phyloP scores from a whole-genome alignment of 2,113 vertebrate genomes.

The Cyanoderma ruficeps region DNA sequence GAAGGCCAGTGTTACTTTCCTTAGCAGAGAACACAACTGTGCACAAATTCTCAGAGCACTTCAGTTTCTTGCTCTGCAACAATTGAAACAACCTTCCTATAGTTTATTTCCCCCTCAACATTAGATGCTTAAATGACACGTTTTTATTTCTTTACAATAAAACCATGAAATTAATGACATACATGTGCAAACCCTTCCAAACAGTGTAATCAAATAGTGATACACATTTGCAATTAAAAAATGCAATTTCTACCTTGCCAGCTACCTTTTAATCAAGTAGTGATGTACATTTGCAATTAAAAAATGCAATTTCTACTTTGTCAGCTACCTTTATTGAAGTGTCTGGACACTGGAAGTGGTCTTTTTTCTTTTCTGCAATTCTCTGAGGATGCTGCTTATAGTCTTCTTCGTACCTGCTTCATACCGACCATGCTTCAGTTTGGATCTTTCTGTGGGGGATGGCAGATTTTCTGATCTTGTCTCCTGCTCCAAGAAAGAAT shows the following conservation, averaged over 20 bases:
- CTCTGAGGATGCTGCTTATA: constrained; percentile 59
- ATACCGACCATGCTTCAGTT: constrained; percentile 61
- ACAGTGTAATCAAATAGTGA: not conserved
- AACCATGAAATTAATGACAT: not conserved
- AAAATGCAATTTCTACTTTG: constrained; percentile 25
- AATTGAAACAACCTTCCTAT: not conserved
- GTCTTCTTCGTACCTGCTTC: constrained; percentile 59
- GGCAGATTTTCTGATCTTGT: constrained; percentile 65
- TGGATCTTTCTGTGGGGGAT: constrained; percentile 45
- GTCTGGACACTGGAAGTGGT: not conserved
- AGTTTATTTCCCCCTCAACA: not conserved
- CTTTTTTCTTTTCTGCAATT: constrained; percentile 33
- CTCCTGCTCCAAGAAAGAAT: constrained; percentile 49
- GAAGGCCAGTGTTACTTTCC: not conserved
- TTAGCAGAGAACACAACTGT: not conserved
- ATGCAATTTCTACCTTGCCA: constrained; percentile 12
- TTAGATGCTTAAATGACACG: not conserved
- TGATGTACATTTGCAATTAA: not conserved
- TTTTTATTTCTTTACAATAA: not conserved
- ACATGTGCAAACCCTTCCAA: not conserved
- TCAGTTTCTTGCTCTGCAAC: not conserved
- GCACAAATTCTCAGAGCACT: not conserved
- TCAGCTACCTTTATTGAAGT: not conserved
- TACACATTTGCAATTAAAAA: not conserved
- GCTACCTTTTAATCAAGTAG: not conserved